A percentile compares a stretch with the other conserved stretches of the same genome.
Evolutionary conservation across 2,113 vertebrate species (phyloP).

Genomic region (Plecotus auritus): DNA sequence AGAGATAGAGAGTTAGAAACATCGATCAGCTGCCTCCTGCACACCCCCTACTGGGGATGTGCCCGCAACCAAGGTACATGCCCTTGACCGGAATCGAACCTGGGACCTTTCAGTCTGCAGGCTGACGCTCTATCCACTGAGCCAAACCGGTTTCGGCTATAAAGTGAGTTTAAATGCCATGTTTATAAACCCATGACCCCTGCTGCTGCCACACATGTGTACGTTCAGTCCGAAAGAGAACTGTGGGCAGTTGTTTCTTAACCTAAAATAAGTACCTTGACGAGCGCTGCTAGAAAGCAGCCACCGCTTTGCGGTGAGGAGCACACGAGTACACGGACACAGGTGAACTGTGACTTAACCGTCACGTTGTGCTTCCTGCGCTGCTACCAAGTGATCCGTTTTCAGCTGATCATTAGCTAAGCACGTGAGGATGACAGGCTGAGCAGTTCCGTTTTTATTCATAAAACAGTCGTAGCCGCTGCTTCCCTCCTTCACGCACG

Average conservation of each 20-base stretch:
- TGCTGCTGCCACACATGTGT: no score
- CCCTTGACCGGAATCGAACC: no score
- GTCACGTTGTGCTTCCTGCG: not conserved
- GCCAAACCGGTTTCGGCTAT: no score
- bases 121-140: no score
- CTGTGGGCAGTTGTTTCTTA: not conserved
- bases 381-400: not conserved
- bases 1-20: no score
- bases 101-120: no score
- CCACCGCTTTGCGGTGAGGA: not conserved
- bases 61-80: no score
- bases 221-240: not conserved
- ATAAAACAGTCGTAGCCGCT: fast-evolving
- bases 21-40: no score
- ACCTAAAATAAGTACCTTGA: not conserved
- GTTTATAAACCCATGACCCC: not conserved
- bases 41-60: no score
- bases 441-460: fast-evolving
- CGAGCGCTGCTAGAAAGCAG: not conserved
- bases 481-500: no score
- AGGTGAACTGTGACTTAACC: not conserved
- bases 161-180: not conserved
- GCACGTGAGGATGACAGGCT: not conserved
- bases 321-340: fast-evolving
- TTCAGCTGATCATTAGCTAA: not conserved